These are phyloP conservation scores for Chionoecetes opilio DNA, from an alignment of 1,140 invertebrate species.

Conservation along the genomic window DNA sequence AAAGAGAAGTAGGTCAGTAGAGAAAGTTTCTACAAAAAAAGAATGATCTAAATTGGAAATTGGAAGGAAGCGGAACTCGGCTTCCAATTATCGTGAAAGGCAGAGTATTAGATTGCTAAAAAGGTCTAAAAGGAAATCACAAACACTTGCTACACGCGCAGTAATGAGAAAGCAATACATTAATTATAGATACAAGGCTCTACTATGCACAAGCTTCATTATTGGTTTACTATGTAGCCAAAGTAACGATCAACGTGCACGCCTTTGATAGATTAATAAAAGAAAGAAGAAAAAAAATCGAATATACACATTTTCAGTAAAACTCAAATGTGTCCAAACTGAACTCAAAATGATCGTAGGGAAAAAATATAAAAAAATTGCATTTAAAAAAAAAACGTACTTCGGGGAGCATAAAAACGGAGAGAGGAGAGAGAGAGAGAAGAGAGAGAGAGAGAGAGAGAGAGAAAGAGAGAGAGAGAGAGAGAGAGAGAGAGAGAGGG, in stretches of 20 bases:
- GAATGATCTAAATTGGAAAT: not conserved
- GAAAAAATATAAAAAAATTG: no score
- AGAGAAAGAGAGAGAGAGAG: not conserved
- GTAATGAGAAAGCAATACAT: not conserved
- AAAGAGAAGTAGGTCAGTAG: not conserved
- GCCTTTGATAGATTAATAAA: not conserved
- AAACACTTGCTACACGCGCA: not conserved
- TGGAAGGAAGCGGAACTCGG: not conserved
- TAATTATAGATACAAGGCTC: not conserved
- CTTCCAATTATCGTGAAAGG: not conserved
- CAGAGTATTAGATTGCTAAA: not conserved
- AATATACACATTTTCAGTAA: not conserved
- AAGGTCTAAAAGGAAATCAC: not conserved
- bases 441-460: conserved; percentile 42
- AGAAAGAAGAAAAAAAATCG: not conserved
- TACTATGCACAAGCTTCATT: conserved; percentile 1
- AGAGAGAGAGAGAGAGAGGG: not conserved
- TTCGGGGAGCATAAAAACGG: not conserved
- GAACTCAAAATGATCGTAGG: not conserved
- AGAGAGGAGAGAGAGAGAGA: not conserved
- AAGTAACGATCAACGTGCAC: no score
- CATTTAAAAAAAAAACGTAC: no score
- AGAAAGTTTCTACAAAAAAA: not conserved
- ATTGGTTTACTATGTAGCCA: conserved; percentile 13
- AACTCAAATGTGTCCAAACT: not conserved